Percentiles rank a stretch among this genome's conserved stretches.
Evolutionary conservation across 1,140 invertebrate genomes (phyloP).

Genomic region (Kradibia gibbosae): DNA sequence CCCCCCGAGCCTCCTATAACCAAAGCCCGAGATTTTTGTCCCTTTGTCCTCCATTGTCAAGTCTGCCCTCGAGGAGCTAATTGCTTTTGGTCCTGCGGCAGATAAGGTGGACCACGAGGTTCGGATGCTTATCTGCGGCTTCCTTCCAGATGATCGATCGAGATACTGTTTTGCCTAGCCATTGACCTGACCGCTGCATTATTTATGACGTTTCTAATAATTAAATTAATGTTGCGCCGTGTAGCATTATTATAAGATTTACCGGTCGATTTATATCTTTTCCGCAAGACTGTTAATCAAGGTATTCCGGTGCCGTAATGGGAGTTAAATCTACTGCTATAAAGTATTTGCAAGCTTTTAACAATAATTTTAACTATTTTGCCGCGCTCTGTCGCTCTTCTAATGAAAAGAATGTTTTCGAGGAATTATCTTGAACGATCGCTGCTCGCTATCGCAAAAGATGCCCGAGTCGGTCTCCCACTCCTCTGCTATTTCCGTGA

Average conservation of each 20-base stretch:
- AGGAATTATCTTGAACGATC: too few relatives aligned
- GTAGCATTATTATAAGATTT: too few relatives aligned
- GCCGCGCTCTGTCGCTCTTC: too few relatives aligned
- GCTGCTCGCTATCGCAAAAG: too few relatives aligned
- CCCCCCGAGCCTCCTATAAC: too few relatives aligned
- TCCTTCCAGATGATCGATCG: neutral
- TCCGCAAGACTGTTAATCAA: too few relatives aligned
- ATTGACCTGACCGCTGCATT: neutral
- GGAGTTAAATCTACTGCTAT: neutral
- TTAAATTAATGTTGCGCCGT: neutral
- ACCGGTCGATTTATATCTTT: too few relatives aligned
- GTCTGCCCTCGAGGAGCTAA: neutral
- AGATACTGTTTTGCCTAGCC: neutral
- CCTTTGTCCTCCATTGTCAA: neutral
- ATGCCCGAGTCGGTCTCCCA: too few relatives aligned
- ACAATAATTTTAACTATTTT: too few relatives aligned
- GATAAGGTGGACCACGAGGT: neutral
- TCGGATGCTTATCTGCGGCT: neutral
- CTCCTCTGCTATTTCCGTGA: too few relatives aligned
- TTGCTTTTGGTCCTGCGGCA: neutral
- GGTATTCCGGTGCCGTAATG: neutral
- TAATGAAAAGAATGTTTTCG: too few relatives aligned
- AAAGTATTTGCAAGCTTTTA: neutral
- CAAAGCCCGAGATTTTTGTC: too few relatives aligned
- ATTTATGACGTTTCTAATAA: neutral